phyloP scores from a whole-genome alignment of 2,888 invertebrate genomes.

The Priocnemis perturbator region DNA sequence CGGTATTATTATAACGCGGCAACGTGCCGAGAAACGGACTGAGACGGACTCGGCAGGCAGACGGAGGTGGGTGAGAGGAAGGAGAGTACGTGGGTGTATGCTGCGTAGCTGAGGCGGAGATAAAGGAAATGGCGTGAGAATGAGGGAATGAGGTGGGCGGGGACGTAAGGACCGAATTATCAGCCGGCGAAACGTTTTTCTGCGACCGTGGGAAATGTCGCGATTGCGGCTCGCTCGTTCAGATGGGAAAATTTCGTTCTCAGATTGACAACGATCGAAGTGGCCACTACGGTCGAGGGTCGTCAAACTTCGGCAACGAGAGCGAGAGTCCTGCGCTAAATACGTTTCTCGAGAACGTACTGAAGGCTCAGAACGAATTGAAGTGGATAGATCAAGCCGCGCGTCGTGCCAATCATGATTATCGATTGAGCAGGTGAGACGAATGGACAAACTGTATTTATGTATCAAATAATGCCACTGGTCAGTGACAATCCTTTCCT shows the following conservation, averaged over 20 bases:
- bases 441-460: too few relatives aligned
- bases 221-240: neutral
- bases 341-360: slow-evolving; percentile 60
- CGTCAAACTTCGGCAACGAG: neutral
- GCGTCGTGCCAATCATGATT: slow-evolving; percentile 17
- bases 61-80: neutral
- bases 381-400: slow-evolving; percentile 65
- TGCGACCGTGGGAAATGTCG: slow-evolving; percentile 15
- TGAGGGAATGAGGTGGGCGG: neutral
- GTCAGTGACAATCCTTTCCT: too few relatives aligned
- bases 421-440: slow-evolving; percentile 24
- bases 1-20: slow-evolving; percentile 62
- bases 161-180: slow-evolving; percentile 45
- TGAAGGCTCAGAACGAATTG: slow-evolving; percentile 60
- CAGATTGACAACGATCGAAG: slow-evolving; percentile 21
- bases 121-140: slow-evolving; percentile 10
- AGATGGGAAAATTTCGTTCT: neutral
- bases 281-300: neutral
- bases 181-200: slow-evolving; percentile 41
- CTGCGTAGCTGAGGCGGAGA: slow-evolving; percentile 7
- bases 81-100: neutral
- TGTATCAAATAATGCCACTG: too few relatives aligned
- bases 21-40: slow-evolving; percentile 21
- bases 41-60: neutral
- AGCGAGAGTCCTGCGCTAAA: slow-evolving; percentile 50